A percentile compares a stretch with the other conserved stretches of the same genome.
phyloP scores from a whole-genome alignment of 2,113 vertebrate species.

The Hemibagrus wyckioides region DNA sequence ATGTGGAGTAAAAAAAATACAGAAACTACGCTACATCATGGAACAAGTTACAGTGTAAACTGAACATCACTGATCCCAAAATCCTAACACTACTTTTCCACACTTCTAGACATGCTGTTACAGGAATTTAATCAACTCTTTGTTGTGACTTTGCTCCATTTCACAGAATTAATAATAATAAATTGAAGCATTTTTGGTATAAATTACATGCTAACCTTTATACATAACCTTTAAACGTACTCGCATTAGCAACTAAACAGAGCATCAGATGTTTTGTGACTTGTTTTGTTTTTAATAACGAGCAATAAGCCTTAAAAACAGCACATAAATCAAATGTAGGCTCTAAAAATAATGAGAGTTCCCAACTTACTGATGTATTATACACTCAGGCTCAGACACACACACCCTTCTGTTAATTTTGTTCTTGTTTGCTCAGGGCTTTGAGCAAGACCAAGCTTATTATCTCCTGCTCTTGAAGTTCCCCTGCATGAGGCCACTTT shows the following conservation, averaged over 20 bases:
- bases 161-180: background rate
- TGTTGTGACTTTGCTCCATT: background rate
- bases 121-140: no score
- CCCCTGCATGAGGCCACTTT: slow-evolving; percentile 31
- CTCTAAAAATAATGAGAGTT: background rate
- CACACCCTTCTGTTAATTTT: slow-evolving; percentile 41
- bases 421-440: slow-evolving; percentile 50
- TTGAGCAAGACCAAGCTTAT: slow-evolving; percentile 49
- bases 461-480: slow-evolving; percentile 43
- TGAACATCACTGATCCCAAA: no score
- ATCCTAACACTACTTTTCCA: no score
- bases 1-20: no score
- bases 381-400: background rate
- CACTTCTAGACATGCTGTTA: background rate
- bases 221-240: background rate
- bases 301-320: no score
- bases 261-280: background rate
- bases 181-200: background rate
- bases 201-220: background rate
- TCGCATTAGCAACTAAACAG: background rate
- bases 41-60: no score
- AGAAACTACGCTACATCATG: no score
- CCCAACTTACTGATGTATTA: background rate
- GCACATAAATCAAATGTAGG: background rate
- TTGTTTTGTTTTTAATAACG: no score